Evolutionary conservation across 2,888 invertebrate genomes (phyloP).

Genomic region (Meghimatium bilineatum): DNA sequence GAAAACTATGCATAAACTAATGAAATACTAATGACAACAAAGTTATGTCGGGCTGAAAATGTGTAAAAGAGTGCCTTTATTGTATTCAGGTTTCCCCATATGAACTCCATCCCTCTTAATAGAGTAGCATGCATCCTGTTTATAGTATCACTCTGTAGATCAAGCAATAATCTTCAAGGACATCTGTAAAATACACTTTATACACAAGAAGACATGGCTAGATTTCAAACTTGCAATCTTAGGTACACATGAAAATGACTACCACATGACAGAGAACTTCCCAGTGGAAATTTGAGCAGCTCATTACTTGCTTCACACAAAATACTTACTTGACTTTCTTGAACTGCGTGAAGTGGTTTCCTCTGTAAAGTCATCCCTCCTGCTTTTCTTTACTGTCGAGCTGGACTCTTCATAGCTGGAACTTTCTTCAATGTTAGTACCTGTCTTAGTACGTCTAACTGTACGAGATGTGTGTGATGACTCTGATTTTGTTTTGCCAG

Average conservation of each 20-base stretch:
- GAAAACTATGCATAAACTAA: background rate
- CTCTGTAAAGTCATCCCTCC: slow-evolving; percentile 44
- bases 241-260: no score
- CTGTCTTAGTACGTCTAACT: slow-evolving; percentile 57
- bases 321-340: slow-evolving; percentile 52
- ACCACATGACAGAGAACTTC: background rate
- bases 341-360: slow-evolving; percentile 44
- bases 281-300: slow-evolving; percentile 5
- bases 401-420: slow-evolving; percentile 51
- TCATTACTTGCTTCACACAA: background rate
- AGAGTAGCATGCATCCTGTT: no score
- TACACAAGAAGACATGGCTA: no score
- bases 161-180: no score
- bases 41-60: no score
- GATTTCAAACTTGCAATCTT: no score
- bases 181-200: no score
- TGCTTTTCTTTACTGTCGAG: slow-evolving; percentile 30
- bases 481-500: slow-evolving; percentile 38
- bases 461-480: slow-evolving; percentile 53
- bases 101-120: no score
- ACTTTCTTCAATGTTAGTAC: slow-evolving; percentile 53
- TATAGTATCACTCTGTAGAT: no score
- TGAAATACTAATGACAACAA: background rate
- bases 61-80: no score
- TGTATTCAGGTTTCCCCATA: no score